A percentile compares a stretch with the other conserved stretches of the same genome.
Conservation (phyloP, 2,113 vertebrate genomes). For the Ranitomeya imitator region DNA sequence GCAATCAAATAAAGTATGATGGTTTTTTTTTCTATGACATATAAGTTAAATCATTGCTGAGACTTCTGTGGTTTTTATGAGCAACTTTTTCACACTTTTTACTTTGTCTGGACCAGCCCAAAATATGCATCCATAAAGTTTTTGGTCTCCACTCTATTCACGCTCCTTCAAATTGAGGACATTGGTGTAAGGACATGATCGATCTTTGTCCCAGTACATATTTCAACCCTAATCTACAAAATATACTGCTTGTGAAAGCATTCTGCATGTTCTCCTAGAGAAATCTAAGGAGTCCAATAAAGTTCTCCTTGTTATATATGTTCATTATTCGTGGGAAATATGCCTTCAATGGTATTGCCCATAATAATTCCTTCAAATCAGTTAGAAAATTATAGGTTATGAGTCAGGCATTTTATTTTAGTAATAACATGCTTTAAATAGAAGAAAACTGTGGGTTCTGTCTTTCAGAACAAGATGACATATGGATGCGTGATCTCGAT, state of each 20-base stretch:
- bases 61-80: too few relatives aligned
- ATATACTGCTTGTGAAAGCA: not conserved
- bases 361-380: constrained; percentile 21
- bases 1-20: too few relatives aligned
- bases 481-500: constrained; percentile 54
- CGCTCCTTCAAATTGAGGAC: too few relatives aligned
- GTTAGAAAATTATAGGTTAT: constrained; percentile 46
- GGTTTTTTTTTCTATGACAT: too few relatives aligned
- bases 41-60: too few relatives aligned
- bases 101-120: too few relatives aligned
- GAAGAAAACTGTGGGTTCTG: constrained; percentile 41
- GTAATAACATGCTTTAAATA: constrained; percentile 51
- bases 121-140: too few relatives aligned
- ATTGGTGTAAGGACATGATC: not conserved
- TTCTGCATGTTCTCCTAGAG: not conserved
- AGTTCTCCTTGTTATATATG: not conserved
- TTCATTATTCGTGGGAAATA: not conserved
- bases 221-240: not conserved
- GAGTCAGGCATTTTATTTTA: constrained; percentile 51
- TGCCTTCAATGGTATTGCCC: not conserved
- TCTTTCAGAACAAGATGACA: constrained; percentile 38
- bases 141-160: too few relatives aligned
- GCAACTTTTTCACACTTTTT: too few relatives aligned
- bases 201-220: not conserved
- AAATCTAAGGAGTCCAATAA: not conserved